phyloP scores from a whole-genome alignment of 2,888 invertebrate species.

The Mesochorus sp. region DNA sequence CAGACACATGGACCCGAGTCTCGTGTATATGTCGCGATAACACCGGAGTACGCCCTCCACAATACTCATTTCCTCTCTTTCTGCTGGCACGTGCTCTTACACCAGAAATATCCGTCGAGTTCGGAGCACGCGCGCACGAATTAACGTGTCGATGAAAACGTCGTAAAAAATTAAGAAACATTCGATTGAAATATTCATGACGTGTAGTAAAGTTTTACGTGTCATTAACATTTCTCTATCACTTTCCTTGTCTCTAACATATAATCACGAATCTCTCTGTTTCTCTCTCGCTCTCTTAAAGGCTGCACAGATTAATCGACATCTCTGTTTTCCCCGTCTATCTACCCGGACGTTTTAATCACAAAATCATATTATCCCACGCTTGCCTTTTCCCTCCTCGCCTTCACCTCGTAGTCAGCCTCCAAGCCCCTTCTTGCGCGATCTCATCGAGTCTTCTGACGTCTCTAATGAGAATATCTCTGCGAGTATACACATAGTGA shows the following conservation, averaged over 20 bases:
- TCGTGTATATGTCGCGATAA: constrained; percentile 67
- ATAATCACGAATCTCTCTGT: constrained; percentile 45
- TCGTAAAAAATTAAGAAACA: neutral
- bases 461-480: constrained; percentile 61
- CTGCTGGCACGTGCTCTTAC: constrained; percentile 62
- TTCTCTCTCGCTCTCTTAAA: no score
- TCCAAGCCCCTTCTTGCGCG: constrained; percentile 36
- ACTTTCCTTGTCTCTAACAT: constrained; percentile 28
- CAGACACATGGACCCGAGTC: constrained; percentile 64
- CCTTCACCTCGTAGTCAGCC: constrained; percentile 23
- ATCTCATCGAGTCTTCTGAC: constrained; percentile 56
- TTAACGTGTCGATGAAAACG: neutral
- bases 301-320: constrained; percentile 51
- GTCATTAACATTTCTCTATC: constrained; percentile 10
- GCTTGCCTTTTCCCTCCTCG: constrained; percentile 45
- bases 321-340: constrained; percentile 39
- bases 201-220: constrained; percentile 16
- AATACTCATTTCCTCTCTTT: no score
- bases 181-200: neutral
- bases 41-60: constrained; percentile 62
- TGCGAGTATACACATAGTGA: constrained; percentile 4
- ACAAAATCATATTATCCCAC: constrained; percentile 62
- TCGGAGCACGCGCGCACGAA: constrained; percentile 50
- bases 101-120: constrained; percentile 73
- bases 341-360: constrained; percentile 55